Conservation (phyloP, 2,113 vertebrate species). For the Sigmodon hispidus region DNA sequence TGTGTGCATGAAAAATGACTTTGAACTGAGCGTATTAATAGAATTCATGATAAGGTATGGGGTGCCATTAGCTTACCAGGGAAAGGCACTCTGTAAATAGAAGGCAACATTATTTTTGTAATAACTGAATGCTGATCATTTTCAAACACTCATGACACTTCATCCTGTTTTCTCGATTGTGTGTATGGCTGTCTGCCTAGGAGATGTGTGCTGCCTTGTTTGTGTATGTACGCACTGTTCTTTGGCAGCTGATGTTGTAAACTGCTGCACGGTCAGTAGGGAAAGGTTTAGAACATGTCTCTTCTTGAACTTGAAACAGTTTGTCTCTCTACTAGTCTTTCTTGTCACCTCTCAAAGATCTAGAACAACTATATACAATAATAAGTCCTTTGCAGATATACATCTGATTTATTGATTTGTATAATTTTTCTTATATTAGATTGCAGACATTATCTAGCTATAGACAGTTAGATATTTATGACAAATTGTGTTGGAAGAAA, state of each 20-base stretch:
- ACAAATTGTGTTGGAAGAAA: conserved; percentile 54
- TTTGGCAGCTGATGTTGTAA: background rate
- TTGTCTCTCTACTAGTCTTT: background rate
- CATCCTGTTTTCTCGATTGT: background rate
- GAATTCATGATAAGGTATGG: conserved; percentile 32
- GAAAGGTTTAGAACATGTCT: background rate
- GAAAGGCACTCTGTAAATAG: background rate
- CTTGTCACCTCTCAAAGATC: background rate
- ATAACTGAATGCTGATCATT: background rate
- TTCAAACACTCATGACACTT: background rate
- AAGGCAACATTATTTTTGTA: background rate
- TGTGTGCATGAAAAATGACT: conserved; percentile 42
- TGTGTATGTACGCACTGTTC: background rate
- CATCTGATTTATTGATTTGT: conserved; percentile 22
- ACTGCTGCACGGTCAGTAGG: background rate
- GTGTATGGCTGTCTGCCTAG: conserved; percentile 9
- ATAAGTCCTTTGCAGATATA: conserved; percentile 15
- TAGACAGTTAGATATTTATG: conserved; percentile 9
- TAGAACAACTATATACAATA: background rate
- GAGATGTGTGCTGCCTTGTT: background rate
- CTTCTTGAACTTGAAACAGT: background rate
- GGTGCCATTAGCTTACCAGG: background rate
- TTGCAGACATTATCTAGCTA: conserved; percentile 39
- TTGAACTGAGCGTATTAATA: conserved; percentile 48
- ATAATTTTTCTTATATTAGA: conserved; percentile 34